Evolutionary conservation across 37 sponge, comb jelly and placozoan species (phyloP), one percentile per base, ranked within the genome.

Genomic region (Lycopodina hypogea): DNA sequence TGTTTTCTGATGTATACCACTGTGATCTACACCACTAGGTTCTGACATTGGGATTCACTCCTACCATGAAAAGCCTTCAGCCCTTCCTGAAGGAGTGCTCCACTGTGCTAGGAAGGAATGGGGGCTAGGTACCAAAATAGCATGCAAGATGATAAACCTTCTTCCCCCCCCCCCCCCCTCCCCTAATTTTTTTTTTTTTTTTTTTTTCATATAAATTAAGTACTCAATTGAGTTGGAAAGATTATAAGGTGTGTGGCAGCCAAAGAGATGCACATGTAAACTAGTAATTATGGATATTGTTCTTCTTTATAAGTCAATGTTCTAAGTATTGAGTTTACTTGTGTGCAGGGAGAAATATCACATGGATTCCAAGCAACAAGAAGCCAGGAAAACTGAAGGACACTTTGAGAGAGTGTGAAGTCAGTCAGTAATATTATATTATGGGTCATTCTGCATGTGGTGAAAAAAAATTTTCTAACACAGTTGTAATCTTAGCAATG

Each of bases 351-450:
- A 83, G 91, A 57, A 79, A 77, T 12, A 82, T 85, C 28, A 82
- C 75, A 11, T 90, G 91, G 91, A 71, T 77, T 12, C 86, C 89
- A 8, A 28, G 69, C 0, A 90, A 90, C 71, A 87, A 73, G 51
- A 73, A 69, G 37, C 88, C 91, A 24, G 83, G 81, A 17, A 81
- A 69, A 42, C 55, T 86, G 38, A 76, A 87, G 29, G 91, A 86
- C 69, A 69, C 83, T 41, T 51, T 90, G 42, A 79, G 67, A 50
- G 87, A 87, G 34, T 77, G 69, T 83, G 87, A 90, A 74, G 91
- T 90, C 51, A 57, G 38, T 45, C 8, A 45, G 9, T 9, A 45
- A 45, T 45, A 4, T 45, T n/a, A n/a, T 38, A 36, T 41, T 53
- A 34, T 59, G 56, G 28, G 11, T 55, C 28, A 21, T 29, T 26